Base-by-base conservation (phyloP, 2,888 invertebrate species). In the Phalera bucephala region DNA sequence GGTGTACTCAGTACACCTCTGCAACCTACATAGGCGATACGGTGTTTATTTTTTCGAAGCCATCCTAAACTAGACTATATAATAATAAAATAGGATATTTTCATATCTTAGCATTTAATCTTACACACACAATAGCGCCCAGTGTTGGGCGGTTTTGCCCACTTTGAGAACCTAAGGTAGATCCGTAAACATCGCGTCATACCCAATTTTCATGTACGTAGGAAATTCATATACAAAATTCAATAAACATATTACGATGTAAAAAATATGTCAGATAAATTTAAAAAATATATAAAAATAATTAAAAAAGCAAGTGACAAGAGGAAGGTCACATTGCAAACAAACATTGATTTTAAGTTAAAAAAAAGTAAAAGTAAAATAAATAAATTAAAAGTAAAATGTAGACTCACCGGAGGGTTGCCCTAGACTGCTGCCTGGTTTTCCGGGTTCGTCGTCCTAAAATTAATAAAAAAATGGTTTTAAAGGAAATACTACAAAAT, bases 241-340 rank as follows among this genome's bases (percentile, higher is more conserved):
- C 11, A 21, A 25, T 26, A 28, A 31, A 42, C 17, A 38, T 21
- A 6, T 21, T 44, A 21, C 22, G 8, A 2, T n/a, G 23, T 34
- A 45, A 26, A 40, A 26, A 25, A 26, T 11, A 35, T 22, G 21
- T 21, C 23, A 36, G 31, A 31, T 26, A 33, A 36, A 23, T 11
- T 22, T 17, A 3, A 17, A 17, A 17, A 29, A 36, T 29, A 27
- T 30, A 39, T 28, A 32, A 38, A 33, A 56, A 53, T 37, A 52
- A 63, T 33, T 47, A 43, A 50, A 64, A 46, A 67, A 63, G 81
- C 82, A 80, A 82, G 83, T 84, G 82, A 85, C 84, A 66, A 63
- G 69, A 72, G 67, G 47, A 72, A 77, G 72, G 86, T 80, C 81
- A 87, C 83, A 81, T 84, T 86, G 84, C 83, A 84, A 86, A 86